Evolutionary conservation across 2,113 vertebrate species (phyloP).

Genomic region (Oreochromis spilurus): DNA sequence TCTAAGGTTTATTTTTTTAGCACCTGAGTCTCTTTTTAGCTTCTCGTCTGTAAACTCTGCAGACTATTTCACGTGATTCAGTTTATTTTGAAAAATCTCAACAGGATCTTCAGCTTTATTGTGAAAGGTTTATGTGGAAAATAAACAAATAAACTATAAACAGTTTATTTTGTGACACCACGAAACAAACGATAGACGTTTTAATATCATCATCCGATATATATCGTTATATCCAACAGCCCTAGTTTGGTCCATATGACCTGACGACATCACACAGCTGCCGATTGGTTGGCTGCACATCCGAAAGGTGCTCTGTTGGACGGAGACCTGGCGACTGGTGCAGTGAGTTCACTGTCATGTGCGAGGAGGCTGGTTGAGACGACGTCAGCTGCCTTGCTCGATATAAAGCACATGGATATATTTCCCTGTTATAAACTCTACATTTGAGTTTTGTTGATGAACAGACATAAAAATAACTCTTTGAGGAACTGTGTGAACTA

Average conservation of each 20-base stretch:
- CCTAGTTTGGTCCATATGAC: background rate
- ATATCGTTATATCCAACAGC: background rate
- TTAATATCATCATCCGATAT: background rate
- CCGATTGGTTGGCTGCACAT: background rate
- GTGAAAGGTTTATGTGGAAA: background rate
- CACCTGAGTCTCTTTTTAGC: background rate
- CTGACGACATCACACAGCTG: background rate
- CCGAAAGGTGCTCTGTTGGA: background rate
- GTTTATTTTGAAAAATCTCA: background rate
- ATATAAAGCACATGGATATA: background rate
- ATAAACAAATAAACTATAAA: background rate
- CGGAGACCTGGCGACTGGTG: background rate
- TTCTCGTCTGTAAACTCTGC: accelerated
- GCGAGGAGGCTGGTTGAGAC: background rate
- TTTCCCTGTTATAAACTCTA: background rate
- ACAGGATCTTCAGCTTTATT: background rate
- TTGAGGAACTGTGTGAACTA: background rate
- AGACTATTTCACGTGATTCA: background rate
- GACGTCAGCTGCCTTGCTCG: background rate
- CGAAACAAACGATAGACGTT: background rate
- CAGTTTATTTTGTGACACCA: too few relatives aligned
- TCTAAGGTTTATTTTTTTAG: background rate
- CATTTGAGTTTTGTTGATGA: accelerated
- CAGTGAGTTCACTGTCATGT: background rate
- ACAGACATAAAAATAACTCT: accelerated